Base-by-base conservation (phyloP, 2,888 invertebrate species). In the Machimus atricapillus region DNA sequence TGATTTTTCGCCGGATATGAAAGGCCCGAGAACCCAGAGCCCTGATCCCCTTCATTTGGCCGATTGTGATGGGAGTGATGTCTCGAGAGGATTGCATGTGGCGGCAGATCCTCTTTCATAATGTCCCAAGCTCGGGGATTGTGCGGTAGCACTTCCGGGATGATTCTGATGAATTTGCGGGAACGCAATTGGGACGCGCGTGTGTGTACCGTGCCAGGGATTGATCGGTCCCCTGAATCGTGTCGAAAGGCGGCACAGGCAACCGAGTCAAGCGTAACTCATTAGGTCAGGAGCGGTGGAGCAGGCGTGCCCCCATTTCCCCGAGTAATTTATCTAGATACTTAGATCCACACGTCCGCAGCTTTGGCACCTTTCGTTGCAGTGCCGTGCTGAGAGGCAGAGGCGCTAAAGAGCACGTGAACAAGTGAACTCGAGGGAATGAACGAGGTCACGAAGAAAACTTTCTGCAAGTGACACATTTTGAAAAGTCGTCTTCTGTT, bases 391-490 rank as follows among this genome's bases (percentile, higher is more conserved):
- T 46, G 43, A 46, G 43, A 16, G 19, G 43, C n/a, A 4, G 43
- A 52, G 43, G 31, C 56, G 46, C 23, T 34, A 78, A 56, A 52
- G 81, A 34, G 81, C 27, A 56, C 81, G 81, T 27, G 81, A 81
- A 52, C 56, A 81, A 81, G 81, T 81, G 56, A 81, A 31, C 81
- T 81, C 56, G 52, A 52, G 52, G 81, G 81, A 78, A 81, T 81
- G 81, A 81, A 81, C 52, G 81, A 34, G 56, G 56, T 81, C 81
- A 56, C 81, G 81, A 81, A 56, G 81, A 81, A 56, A 56, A 81
- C 81, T 81, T 81, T 81, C 81, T 81, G 27, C 52, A 81, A 56
- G 19, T 81, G 81, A 81, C 81, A 81, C 56, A 81, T 31, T 81
- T 81, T 81, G 81, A 52, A 46, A 14, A 56, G 81, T 56, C 27